These are phyloP conservation scores for Orchestes rusci DNA, from an alignment of 2,888 invertebrate species.

Conservation along the genomic window DNA sequence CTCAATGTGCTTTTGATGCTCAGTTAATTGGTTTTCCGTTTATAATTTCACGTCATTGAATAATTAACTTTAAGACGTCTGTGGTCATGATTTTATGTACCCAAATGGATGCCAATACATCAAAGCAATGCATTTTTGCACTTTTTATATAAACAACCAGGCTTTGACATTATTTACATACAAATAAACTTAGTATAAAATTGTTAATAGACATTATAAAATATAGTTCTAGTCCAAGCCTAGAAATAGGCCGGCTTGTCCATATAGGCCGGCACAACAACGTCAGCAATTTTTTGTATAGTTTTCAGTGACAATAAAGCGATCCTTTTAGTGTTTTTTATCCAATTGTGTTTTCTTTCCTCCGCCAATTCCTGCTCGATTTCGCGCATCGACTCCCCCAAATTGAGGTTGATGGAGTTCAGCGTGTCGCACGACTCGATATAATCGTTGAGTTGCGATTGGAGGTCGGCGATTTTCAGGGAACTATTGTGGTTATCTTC, in stretches of 20 bases:
- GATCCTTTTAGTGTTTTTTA: constrained; percentile 29
- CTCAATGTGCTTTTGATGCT: too few relatives aligned
- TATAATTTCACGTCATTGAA: too few relatives aligned
- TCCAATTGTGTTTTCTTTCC: constrained; percentile 31
- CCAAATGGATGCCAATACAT: too few relatives aligned
- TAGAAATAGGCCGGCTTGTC: constrained; percentile 13
- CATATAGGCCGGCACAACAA: constrained; percentile 31
- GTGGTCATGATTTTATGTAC: too few relatives aligned
- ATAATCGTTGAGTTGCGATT: constrained; percentile 26
- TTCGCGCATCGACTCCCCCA: constrained; percentile 21
- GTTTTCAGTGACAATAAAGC: constrained; percentile 29
- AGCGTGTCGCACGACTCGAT: constrained; percentile 22
- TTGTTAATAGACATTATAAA: too few relatives aligned
- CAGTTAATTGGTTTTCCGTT: too few relatives aligned
- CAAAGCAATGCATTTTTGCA: too few relatives aligned
- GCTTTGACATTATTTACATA: too few relatives aligned
- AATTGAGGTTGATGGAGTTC: constrained; percentile 21
- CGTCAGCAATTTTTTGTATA: constrained; percentile 30
- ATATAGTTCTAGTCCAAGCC: too few relatives aligned
- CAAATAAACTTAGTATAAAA: too few relatives aligned
- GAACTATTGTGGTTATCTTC: constrained; percentile 15
- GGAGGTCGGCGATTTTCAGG: constrained; percentile 18
- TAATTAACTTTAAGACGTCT: too few relatives aligned
- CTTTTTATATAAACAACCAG: too few relatives aligned
- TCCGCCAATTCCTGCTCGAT: constrained; percentile 24